Conservation (phyloP, 2,888 invertebrate species). For the Phrixothrix hirtus region DNA sequence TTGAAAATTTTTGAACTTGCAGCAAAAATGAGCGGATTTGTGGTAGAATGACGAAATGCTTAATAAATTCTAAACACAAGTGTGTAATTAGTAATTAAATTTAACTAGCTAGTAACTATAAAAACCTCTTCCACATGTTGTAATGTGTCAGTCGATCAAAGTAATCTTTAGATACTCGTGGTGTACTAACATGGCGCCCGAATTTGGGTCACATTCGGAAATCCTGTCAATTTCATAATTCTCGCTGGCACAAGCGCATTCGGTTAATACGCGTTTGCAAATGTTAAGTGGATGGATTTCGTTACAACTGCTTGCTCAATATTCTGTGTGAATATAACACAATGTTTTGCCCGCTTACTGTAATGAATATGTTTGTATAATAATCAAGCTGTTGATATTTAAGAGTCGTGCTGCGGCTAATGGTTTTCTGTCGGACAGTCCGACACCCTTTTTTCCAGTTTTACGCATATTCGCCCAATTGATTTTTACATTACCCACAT, state of each 20-base stretch:
- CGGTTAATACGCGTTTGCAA: slow-evolving; percentile 29
- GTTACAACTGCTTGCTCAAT: slow-evolving; percentile 31
- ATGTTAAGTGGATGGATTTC: slow-evolving; percentile 34
- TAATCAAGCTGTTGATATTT: slow-evolving; percentile 15
- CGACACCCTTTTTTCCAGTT: too few species aligned
- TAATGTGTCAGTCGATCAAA: not conserved
- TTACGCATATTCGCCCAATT: too few species aligned
- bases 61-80: too few species aligned
- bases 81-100: too few species aligned
- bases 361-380: slow-evolving; percentile 24
- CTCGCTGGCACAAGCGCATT: slow-evolving; percentile 23
- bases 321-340: slow-evolving; percentile 28
- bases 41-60: too few species aligned
- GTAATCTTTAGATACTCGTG: not conserved
- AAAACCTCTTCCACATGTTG: too few species aligned
- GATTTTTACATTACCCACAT: too few species aligned
- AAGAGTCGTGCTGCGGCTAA: slow-evolving; percentile 14
- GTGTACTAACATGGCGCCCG: slow-evolving; percentile 21
- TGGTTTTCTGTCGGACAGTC: too few species aligned
- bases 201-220: slow-evolving; percentile 34
- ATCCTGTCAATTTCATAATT: slow-evolving; percentile 33
- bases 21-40: too few species aligned
- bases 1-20: too few species aligned
- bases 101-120: too few species aligned
- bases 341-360: slow-evolving; percentile 14